Evolutionary conservation across 2,113 vertebrate species (phyloP).

Genomic region (Tenebrosternarchus preto): DNA sequence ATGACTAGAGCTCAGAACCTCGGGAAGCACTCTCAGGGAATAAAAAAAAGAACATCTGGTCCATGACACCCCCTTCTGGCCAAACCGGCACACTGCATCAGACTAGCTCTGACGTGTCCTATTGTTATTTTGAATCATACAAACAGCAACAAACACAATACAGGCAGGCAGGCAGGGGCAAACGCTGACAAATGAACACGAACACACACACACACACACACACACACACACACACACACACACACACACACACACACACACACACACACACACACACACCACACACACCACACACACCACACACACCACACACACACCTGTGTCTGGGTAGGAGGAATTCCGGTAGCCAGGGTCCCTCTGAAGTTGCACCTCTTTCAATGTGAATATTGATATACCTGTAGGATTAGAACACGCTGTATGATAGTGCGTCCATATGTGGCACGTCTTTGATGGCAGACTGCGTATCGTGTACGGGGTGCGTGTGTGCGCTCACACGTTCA

Average conservation of each 20-base stretch:
- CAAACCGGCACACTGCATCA: not conserved
- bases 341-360: constrained; percentile 98
- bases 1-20: too few species aligned
- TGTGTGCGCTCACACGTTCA: constrained; percentile 21
- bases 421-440: not conserved
- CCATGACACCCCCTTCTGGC: constrained; percentile 28
- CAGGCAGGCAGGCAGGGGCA: not conserved
- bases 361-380: constrained; percentile 95
- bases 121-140: too few species aligned
- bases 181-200: not conserved
- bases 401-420: constrained; percentile 42
- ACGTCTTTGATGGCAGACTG: not conserved
- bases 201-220: not conserved
- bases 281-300: too few species aligned
- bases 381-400: constrained; percentile 94
- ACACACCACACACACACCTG: constrained; percentile 77
- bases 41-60: not conserved
- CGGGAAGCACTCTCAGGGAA: not conserved
- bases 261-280: too few species aligned
- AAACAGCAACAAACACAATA: not conserved
- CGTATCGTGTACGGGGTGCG: not conserved
- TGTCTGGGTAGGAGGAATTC: constrained; percentile 93
- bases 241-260: too few species aligned
- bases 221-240: too few species aligned
- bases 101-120: not conserved